Evolutionary conservation across 2,888 invertebrate genomes (phyloP), one percentile per base, ranked within the genome.

Genomic region (Iphiclides podalirius): DNA sequence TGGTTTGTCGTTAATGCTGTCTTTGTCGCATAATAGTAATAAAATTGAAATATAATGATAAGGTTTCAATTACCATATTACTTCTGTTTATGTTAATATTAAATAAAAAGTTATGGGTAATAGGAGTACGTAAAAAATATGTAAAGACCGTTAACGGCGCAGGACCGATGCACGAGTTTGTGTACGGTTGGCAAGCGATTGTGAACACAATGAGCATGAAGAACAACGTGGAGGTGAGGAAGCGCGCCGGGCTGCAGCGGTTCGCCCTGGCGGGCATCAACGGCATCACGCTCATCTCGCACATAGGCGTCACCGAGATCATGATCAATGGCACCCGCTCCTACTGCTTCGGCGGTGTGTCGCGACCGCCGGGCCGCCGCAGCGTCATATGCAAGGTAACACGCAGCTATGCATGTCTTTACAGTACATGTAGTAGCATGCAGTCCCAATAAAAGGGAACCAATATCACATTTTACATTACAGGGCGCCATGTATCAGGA

Each of bases 121-220:
- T 20, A 20, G 20, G 4, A 20, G 4, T n/a, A 8, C 6, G 9
- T 9, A n/a, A 28, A n/a, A 28, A 8, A 4, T 9, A 2, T 9
- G 28, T 6, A 28, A 2, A n/a, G 9, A n/a, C 2, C 28, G 28
- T 2, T 20, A 26, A 37, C 12, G 8, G 7, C 6, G 12, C 56
- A 87, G 87, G 87, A 39, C 87, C 87, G 4, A 84, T 88, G 85
- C 88, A 87, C 56, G 87, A 87, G 52, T 88, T 88, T 55, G 87
- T 88, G 4, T 88, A 88, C 57, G 88, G 88, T 1, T 87, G 86
- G 87, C 87, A 88, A 66, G 82, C 87, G 16, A 85, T 87, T 55
- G 85, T 86, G n/a, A 88, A 87, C 59, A 86, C 87, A 1, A 86
- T 88, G 86, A 86, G 86, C 47, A 84, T 85, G 86, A 87, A 87